A percentile compares a stretch with the other conserved stretches of the same genome.
These are phyloP conservation scores for Vulpes lagopus DNA, from an alignment of 2,113 vertebrate species.

Conservation along the genomic window DNA sequence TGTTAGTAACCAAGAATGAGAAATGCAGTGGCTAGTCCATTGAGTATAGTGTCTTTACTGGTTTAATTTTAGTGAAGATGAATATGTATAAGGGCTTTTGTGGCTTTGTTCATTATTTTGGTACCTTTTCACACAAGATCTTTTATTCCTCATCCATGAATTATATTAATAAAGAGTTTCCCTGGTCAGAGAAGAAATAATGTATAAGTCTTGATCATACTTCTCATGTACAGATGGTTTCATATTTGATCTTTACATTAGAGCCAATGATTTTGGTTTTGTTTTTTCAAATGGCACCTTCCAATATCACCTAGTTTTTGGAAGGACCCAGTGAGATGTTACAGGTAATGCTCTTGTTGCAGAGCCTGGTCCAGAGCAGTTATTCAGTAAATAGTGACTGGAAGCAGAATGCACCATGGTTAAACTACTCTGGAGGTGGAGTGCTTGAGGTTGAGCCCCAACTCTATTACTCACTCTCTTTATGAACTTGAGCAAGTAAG, in stretches of 20 bases:
- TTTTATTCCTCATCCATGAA: not conserved
- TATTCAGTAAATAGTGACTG: not conserved
- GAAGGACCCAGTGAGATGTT: not conserved
- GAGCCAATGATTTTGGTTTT: not conserved
- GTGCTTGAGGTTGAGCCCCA: not conserved
- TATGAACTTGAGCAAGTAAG: not conserved
- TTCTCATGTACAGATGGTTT: not conserved
- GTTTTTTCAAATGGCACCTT: not conserved
- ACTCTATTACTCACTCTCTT: not conserved
- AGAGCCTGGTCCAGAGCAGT: not conserved
- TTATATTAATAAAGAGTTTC: constrained; percentile 19
- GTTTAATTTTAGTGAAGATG: not conserved
- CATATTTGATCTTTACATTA: not conserved
- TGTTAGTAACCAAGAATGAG: no score
- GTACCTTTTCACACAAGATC: constrained; percentile 24
- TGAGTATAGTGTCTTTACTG: not conserved
- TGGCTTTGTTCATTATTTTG: constrained; percentile 13
- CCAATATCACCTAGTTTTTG: not conserved
- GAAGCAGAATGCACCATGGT: not conserved
- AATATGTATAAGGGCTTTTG: not conserved
- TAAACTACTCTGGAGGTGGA: not conserved
- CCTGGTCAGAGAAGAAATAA: not conserved
- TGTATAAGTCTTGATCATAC: not conserved
- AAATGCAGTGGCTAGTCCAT: not conserved
- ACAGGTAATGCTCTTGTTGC: not conserved